Base-by-base conservation (phyloP, 2,888 invertebrate species). In the Agonopterix alstromeriana region DNA sequence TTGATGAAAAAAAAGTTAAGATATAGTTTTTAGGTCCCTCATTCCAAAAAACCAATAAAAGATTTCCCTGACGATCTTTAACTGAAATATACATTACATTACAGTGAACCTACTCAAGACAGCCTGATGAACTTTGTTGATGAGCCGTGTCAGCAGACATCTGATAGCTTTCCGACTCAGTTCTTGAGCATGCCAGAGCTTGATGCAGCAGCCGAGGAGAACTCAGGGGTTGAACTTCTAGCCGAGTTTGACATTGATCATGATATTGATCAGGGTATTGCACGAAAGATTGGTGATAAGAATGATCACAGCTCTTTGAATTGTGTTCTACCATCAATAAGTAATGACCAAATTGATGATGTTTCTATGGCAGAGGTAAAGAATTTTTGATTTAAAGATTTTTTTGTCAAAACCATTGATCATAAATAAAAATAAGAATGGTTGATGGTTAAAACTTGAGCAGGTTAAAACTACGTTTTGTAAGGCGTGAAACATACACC, bases 101-200 rank as follows among this genome's bases (percentile, higher is more conserved):
- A 42, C 61, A 85, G 84, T 44, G 65, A 73, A 47, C 47, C 59
- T 41, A 55, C 71, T 48, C 73, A 77, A 61, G 76, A 75, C 51
- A 65, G 54, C 47, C 53, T 81, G 45, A 75, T 80, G 53, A 64
- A 60, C 51, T 85, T 78, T 51, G 70, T 72, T 58, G 73, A 75
- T 57, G 77, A 74, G 17, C 53, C 71, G 48, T 70, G 70, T 54
- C 77, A 69, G 48, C 77, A 73, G 53, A 70, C 58, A 51, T 69
- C 61, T 67, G 82, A 77, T 46, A 71, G 67, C 46, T 82, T 80
- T 52, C 57, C 78, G 17, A 55, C 59, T 43, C 77, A 80, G 53
- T 83, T 84, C 57, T 55, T 86, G 45, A 85, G 70, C 53, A 86
- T 86, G 85, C 85, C 86, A 54, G 82, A 85, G 11, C 67, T 87